phyloP scores from a whole-genome alignment of 2,113 vertebrate species.

The Corythoichthys intestinalis region DNA sequence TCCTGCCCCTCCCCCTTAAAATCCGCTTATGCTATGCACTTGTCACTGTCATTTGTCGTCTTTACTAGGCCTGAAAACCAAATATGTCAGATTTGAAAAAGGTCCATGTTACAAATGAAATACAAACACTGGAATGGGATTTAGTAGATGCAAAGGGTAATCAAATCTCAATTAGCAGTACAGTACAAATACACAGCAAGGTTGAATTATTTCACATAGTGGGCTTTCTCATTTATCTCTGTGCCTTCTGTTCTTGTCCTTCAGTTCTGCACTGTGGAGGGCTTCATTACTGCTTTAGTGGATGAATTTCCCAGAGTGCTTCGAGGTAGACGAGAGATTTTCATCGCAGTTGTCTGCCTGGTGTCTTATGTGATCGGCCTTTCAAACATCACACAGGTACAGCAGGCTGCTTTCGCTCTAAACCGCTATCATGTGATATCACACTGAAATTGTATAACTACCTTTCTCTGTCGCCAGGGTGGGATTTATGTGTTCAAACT shows the following conservation, averaged over 20 bases:
- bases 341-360: constrained; percentile 89
- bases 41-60: constrained; percentile 24
- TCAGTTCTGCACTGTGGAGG: constrained; percentile 97
- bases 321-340: constrained; percentile 87
- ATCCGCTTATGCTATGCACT: no score
- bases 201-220: constrained; percentile 12
- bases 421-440: background rate
- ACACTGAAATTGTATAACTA: background rate
- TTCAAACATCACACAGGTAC: constrained; percentile 97
- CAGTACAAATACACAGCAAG: constrained; percentile 7
- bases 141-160: background rate
- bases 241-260: constrained; percentile 31
- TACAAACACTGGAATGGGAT: background rate
- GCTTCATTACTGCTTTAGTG: constrained; percentile 95
- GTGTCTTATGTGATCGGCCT: constrained; percentile 94
- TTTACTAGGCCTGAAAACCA: constrained; percentile 7
- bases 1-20: no score
- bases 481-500: constrained; percentile 98
- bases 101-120: no score
- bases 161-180: background rate
- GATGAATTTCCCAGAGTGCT: constrained; percentile 89
- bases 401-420: background rate
- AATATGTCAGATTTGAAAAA: background rate
- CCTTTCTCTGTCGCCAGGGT: constrained; percentile 73
- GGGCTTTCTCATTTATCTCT: constrained; percentile 9